Percentiles rank a stretch among this genome's conserved stretches.
phyloP scores from a whole-genome alignment of 2,888 invertebrate genomes.

The Pyrgus malvae region DNA sequence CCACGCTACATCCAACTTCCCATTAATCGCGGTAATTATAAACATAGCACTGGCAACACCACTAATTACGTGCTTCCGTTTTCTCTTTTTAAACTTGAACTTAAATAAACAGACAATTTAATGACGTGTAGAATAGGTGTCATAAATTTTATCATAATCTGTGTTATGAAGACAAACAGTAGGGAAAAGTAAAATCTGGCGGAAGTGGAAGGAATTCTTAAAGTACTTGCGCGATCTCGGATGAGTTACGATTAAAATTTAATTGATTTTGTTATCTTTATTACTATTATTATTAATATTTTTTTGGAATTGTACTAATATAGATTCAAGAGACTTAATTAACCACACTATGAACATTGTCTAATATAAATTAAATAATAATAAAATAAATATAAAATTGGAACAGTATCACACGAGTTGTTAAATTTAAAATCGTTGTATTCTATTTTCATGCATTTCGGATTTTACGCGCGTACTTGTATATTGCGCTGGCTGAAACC shows the following conservation, averaged over 20 bases:
- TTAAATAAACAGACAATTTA: constrained; percentile 19
- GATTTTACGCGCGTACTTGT: too few species aligned
- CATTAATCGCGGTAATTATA: constrained; percentile 11
- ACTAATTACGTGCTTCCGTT: constrained; percentile 21
- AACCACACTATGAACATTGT: too few species aligned
- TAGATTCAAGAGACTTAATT: too few species aligned
- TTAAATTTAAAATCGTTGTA: too few species aligned
- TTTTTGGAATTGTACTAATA: too few species aligned
- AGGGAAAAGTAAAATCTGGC: constrained; percentile 28
- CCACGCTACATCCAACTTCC: not conserved
- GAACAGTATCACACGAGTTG: too few species aligned
- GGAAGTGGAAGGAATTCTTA: constrained; percentile 31
- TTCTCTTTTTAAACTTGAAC: constrained; percentile 9
- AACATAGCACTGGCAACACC: constrained; percentile 3
- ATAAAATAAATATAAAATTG: too few species aligned
- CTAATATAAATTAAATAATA: too few species aligned
- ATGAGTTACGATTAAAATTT: not conserved
- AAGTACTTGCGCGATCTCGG: not conserved
- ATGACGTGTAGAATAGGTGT: constrained; percentile 13
- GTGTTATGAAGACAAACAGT: constrained; percentile 29
- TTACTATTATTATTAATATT: too few species aligned
- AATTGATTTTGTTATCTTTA: too few species aligned
- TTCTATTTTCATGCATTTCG: too few species aligned
- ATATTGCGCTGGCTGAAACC: too few species aligned
- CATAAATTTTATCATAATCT: constrained; percentile 17